These are phyloP conservation scores for Cephus pulcher DNA, from an alignment of 2,888 invertebrate genomes.

Conservation along the genomic window DNA sequence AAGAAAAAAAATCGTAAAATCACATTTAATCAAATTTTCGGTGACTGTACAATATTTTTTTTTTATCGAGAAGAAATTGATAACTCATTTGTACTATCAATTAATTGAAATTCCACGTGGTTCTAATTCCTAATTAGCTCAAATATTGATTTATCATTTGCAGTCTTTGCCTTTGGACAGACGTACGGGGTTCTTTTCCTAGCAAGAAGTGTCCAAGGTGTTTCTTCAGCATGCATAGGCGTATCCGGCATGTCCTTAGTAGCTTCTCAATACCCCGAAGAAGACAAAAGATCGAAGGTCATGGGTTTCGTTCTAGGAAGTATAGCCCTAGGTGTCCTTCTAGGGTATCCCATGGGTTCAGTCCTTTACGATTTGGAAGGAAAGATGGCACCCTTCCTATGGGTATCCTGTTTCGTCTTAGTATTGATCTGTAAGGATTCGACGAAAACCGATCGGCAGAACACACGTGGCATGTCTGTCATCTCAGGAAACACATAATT, in stretches of 20 bases:
- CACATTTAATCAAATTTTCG: no score
- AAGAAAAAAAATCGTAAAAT: neutral
- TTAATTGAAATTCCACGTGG: neutral
- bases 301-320: constrained; percentile 87
- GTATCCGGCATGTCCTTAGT: constrained; percentile 86
- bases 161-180: constrained; percentile 83
- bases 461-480: neutral
- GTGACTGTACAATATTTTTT: neutral
- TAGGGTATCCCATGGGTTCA: constrained; percentile 86
- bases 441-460: neutral
- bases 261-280: constrained; percentile 70
- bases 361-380: constrained; percentile 81
- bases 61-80: neutral
- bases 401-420: constrained; percentile 73
- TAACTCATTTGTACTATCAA: neutral
- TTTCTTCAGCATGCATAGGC: constrained; percentile 83
- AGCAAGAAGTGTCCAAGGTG: constrained; percentile 82
- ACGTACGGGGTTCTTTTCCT: constrained; percentile 76
- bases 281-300: constrained; percentile 73
- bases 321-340: constrained; percentile 81
- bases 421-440: constrained; percentile 56
- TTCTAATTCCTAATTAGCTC: neutral
- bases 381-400: constrained; percentile 79
- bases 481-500: neutral
- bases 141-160: constrained; percentile 31